Evolutionary conservation across 2,888 invertebrate species (phyloP).

Genomic region (Agonopterix arenella): DNA sequence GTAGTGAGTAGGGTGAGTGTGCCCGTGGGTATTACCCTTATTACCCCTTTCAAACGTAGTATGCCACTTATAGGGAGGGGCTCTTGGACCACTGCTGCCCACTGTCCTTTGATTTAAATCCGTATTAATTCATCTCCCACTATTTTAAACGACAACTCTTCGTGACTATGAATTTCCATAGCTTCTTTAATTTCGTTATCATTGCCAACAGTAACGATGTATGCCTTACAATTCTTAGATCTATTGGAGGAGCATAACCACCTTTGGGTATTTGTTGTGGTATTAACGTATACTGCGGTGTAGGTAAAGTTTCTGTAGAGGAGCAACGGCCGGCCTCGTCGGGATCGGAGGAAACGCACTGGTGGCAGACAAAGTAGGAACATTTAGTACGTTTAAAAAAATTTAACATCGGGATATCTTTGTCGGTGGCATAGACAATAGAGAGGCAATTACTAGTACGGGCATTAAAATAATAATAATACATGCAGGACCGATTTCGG

Average conservation of each 20-base stretch:
- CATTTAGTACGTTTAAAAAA: not conserved
- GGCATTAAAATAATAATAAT: too few relatives aligned
- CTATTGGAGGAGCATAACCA: not conserved
- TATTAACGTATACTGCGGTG: slow-evolving; percentile 37
- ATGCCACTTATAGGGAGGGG: too few relatives aligned
- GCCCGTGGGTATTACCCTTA: too few relatives aligned
- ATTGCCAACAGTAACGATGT: slow-evolving; percentile 30
- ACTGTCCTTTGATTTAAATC: too few relatives aligned
- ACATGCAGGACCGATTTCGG: too few relatives aligned
- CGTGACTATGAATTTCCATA: not conserved
- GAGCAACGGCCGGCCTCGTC: slow-evolving; percentile 41
- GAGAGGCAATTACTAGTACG: not conserved
- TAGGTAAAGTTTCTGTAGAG: slow-evolving; percentile 47
- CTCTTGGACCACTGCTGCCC: too few relatives aligned
- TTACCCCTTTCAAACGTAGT: too few relatives aligned
- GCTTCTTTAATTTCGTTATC: too few relatives aligned
- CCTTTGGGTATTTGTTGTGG: slow-evolving; percentile 15
- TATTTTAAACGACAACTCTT: slow-evolving; percentile 16
- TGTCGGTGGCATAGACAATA: not conserved
- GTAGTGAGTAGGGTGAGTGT: too few relatives aligned
- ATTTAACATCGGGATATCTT: too few relatives aligned
- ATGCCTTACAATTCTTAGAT: slow-evolving; percentile 38
- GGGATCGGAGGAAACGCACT: not conserved
- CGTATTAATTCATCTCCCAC: too few relatives aligned
- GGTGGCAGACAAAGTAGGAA: not conserved